Evolutionary conservation across 23 tunicate genomes (phyloP), one percentile per base, ranked within the genome.

Genomic region (Halocynthia aurantium): DNA sequence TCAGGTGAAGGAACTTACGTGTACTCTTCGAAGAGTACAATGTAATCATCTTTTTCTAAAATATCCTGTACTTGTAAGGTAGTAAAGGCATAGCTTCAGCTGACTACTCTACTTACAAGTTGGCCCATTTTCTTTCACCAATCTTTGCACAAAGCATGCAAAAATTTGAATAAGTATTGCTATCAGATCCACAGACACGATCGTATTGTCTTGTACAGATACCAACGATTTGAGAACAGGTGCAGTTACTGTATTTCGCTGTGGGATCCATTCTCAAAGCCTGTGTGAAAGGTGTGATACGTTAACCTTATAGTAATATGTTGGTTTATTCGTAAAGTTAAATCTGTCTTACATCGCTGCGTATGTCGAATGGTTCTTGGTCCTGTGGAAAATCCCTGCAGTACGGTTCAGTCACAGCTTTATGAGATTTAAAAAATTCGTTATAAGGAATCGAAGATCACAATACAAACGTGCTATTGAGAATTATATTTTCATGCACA

Each of bases 131-230:
- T 65, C 70, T 11, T 15, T 15, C 10, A 10, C 70, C 70, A 40
- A 20, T 65, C 31, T 40, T 49, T 10, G 6, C 70, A 65, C 70
- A 65, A 6, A 71, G 57, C 57, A 52, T 70, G 61, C 86, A 82
- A 11, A 11, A 9, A 76, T 82, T 82, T 8, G 58, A 11, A 55
- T 75, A 82, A n/a, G 77, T 60, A 7, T 61, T 61, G 2, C 72
- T 62, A 18, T 75, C 61, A 8, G 72, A 21, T 12, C 56, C 86
- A 65, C 86, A 82, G 61, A 82, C 86, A 7, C 74, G 86, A 17
- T 75, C 22, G 57, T 58, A 75, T n/a, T 62, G 63, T 63, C 80
- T 62, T 40, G 72, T 56, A 21, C 86, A 82, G 31, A 61, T 0
- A 8, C 77, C 77, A 19, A 17, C 6, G 10, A 81, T 19, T 51